phyloP scores from a whole-genome alignment of 2,888 invertebrate genomes.

The Tuta absoluta region DNA sequence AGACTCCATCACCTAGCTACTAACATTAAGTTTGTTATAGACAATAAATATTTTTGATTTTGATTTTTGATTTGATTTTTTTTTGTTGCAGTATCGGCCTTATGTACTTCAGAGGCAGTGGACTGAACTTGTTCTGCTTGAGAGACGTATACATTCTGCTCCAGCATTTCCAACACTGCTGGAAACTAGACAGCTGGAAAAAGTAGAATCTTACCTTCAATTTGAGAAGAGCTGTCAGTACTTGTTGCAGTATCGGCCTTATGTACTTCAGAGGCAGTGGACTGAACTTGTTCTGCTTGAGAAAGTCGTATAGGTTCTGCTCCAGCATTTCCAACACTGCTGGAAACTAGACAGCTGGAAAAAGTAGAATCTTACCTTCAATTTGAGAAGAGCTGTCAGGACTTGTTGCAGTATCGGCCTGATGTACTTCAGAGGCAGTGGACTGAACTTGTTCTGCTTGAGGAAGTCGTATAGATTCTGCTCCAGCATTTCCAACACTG shows the following conservation, averaged over 20 bases:
- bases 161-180: slow-evolving; percentile 99
- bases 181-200: slow-evolving; percentile 99
- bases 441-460: slow-evolving; percentile 99
- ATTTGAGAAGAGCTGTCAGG: slow-evolving; percentile 90
- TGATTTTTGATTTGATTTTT: no score
- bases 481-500: slow-evolving; percentile 99
- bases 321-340: slow-evolving; percentile 99
- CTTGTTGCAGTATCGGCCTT: slow-evolving; percentile 99
- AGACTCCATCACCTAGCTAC: no score
- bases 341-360: slow-evolving; percentile 87
- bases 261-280: slow-evolving; percentile 99
- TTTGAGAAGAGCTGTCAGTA: slow-evolving; percentile 92
- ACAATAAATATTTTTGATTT: no score
- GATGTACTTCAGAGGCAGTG: slow-evolving; percentile 98
- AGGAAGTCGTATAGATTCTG: slow-evolving; percentile 99
- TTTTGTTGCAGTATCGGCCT: no score
- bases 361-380: slow-evolving; percentile 83
- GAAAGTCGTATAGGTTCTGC: slow-evolving; percentile 99
- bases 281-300: slow-evolving; percentile 99
- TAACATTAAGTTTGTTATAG: no score
- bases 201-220: no score
- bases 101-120: slow-evolving; percentile 98
- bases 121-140: slow-evolving; percentile 99
- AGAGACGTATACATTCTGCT: slow-evolving; percentile 99
- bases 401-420: slow-evolving; percentile 99